Conservation (phyloP, 2,888 invertebrate species). For the Trypoxylon attenuatum region DNA sequence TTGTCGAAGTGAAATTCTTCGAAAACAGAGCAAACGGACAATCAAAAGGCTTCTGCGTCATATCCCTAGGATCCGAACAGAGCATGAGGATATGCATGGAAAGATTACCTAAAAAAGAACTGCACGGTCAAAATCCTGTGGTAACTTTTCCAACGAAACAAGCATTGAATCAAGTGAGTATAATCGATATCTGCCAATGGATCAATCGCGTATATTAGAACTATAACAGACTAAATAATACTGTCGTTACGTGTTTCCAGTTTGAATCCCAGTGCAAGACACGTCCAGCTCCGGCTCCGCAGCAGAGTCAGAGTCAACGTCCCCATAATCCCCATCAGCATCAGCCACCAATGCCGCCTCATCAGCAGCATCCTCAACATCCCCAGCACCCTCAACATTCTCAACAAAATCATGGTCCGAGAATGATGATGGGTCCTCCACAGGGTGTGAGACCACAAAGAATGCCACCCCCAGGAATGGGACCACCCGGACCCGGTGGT, state of each 20-base stretch:
- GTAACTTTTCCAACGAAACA: slow-evolving; percentile 97
- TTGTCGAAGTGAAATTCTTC: slow-evolving; percentile 99
- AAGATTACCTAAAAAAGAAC: slow-evolving; percentile 93
- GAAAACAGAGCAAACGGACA: slow-evolving; percentile 99
- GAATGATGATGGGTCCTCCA: slow-evolving; percentile 79
- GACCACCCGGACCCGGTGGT: slow-evolving; percentile 76
- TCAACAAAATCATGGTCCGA: slow-evolving; percentile 76
- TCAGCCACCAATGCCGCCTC: slow-evolving; percentile 75
- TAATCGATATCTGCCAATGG: too few species aligned
- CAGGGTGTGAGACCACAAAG: slow-evolving; percentile 72
- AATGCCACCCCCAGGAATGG: slow-evolving; percentile 74
- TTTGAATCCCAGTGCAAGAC: slow-evolving; percentile 96
- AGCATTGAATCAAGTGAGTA: slow-evolving; percentile 79
- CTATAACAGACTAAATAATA: too few species aligned
- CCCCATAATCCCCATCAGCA: slow-evolving; percentile 77
- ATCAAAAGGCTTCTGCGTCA: slow-evolving; percentile 98
- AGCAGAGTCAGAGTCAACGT: slow-evolving; percentile 77
- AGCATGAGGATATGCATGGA: slow-evolving; percentile 94
- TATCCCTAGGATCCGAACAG: slow-evolving; percentile 93
- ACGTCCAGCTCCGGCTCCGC: slow-evolving; percentile 86
- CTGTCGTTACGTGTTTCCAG: slow-evolving; percentile 75
- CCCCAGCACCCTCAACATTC: slow-evolving; percentile 77
- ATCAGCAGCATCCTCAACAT: slow-evolving; percentile 76
- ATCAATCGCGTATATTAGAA: too few species aligned
- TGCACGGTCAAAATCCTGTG: slow-evolving; percentile 96